These are phyloP conservation scores for Aspiorhynchus laticeps DNA, from an alignment of 2,113 vertebrate genomes.

Conservation along the genomic window DNA sequence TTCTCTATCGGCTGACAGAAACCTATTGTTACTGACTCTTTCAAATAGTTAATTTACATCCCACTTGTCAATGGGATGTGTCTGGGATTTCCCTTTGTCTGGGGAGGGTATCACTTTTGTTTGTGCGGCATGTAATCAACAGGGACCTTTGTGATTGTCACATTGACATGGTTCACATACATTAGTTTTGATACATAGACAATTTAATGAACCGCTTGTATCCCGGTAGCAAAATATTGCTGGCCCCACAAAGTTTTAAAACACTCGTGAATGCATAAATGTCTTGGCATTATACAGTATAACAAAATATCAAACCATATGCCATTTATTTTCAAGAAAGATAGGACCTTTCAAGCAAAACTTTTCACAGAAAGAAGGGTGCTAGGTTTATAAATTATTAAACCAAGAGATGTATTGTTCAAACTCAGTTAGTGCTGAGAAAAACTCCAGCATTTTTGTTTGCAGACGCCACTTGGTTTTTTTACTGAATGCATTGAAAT, in stretches of 20 bases:
- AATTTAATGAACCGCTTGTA: constrained; percentile 16
- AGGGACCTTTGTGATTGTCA: constrained; percentile 30
- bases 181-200: constrained; percentile 15
- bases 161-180: constrained; percentile 14
- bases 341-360: background rate
- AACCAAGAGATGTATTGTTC: background rate
- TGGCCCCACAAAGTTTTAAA: background rate
- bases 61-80: constrained; percentile 65
- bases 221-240: background rate
- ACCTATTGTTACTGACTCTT: constrained; percentile 73
- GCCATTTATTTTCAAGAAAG: background rate
- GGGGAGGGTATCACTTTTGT: constrained; percentile 54
- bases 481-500: constrained; percentile 11
- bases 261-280: background rate
- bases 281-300: background rate
- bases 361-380: background rate
- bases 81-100: constrained; percentile 73
- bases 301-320: background rate
- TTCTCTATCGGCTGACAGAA: constrained; percentile 77
- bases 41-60: constrained; percentile 71
- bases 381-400: background rate
- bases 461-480: background rate
- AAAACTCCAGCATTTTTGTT: background rate
- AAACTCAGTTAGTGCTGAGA: background rate
- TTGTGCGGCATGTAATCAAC: constrained; percentile 53